Evolutionary conservation across 2,113 vertebrate species (phyloP), one percentile per base, ranked within the genome.

Genomic region (Sinocyclocheilus anophthalmus): DNA sequence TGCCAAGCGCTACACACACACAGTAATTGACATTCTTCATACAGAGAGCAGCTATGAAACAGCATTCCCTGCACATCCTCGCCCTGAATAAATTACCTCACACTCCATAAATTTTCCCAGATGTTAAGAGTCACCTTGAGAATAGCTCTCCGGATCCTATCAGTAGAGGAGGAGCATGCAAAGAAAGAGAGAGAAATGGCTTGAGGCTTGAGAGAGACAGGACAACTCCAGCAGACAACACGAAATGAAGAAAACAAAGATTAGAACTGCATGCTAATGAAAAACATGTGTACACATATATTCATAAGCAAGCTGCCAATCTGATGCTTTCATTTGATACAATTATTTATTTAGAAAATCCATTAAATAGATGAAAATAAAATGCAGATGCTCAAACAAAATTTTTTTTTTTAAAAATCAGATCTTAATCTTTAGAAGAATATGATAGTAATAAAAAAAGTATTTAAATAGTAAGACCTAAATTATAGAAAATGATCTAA

Each of bases 71-170:
- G 79, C 85, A 89, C 89, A 85, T 88, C 59, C 84, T 12, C 73
- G 5, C 84, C 61, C 83, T 86, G 90, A 92, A 91, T 92, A 91
- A 92, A 92, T 92, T 75, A 84, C 76, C 86, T 90, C 91, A 90
- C 90, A 92, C 89, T 91, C 84, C 90, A 92, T 90, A 92, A 91
- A 92, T 91, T 90, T 79, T 88, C 84, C 87, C 88, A 92, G 92
- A 92, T 91, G 89, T 90, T 88, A 39, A 78, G 87, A 90, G 91
- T 91, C 91, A 92, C 91, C 91, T 92, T 93, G 90, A 90, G 77
- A 81, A 79, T 61, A 76, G 53, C 45, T 45, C 37, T 75, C 22
- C 45, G 81, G 78, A 84, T 84, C 42, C 48, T 33, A 76, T 84
- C 76, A 59, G 82, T 53, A 59, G 55, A 55, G 45, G 33, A 70